Evolutionary conservation across 2,888 invertebrate genomes (phyloP).

Genomic region (Stenodema calcarata): DNA sequence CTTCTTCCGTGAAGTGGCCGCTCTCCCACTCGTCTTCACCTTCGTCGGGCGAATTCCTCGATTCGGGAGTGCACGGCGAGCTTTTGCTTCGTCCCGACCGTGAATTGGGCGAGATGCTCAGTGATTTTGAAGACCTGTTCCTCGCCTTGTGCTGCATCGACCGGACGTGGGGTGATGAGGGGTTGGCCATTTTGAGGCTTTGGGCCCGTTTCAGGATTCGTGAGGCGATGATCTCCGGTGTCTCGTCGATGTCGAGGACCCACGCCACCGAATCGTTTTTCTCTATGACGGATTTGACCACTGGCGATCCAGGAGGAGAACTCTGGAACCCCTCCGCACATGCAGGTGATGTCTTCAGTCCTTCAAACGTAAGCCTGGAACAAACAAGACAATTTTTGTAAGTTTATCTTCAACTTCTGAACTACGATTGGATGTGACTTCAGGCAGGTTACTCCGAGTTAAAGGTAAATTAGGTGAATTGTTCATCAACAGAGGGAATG

Average conservation of each 20-base stretch:
- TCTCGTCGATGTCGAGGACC: slow-evolving; percentile 79
- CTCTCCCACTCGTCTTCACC: slow-evolving; percentile 44
- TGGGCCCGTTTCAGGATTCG: slow-evolving; percentile 72
- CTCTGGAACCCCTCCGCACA: neutral
- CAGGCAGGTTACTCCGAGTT: no score
- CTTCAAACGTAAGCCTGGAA: slow-evolving; percentile 31
- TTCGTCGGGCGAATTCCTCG: slow-evolving; percentile 37
- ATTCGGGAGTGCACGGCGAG: slow-evolving; percentile 49
- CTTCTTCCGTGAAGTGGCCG: slow-evolving; percentile 55
- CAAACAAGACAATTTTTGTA: neutral
- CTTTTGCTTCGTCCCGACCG: slow-evolving; percentile 19
- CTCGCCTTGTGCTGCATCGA: slow-evolving; percentile 34
- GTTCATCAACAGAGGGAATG: no score
- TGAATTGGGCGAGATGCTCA: slow-evolving; percentile 35
- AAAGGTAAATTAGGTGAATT: no score
- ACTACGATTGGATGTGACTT: no score
- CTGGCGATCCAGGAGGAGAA: slow-evolving; percentile 74
- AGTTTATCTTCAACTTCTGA: neutral
- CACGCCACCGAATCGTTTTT: slow-evolving; percentile 87
- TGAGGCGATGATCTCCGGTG: slow-evolving; percentile 74
- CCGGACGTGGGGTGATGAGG: slow-evolving; percentile 31
- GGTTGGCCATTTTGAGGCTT: slow-evolving; percentile 53
- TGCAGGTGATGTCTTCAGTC: neutral
- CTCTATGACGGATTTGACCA: slow-evolving; percentile 82
- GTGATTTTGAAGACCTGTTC: slow-evolving; percentile 37